These are phyloP conservation scores for Erynnis tages DNA, from an alignment of 2,888 invertebrate species.

Conservation along the genomic window DNA sequence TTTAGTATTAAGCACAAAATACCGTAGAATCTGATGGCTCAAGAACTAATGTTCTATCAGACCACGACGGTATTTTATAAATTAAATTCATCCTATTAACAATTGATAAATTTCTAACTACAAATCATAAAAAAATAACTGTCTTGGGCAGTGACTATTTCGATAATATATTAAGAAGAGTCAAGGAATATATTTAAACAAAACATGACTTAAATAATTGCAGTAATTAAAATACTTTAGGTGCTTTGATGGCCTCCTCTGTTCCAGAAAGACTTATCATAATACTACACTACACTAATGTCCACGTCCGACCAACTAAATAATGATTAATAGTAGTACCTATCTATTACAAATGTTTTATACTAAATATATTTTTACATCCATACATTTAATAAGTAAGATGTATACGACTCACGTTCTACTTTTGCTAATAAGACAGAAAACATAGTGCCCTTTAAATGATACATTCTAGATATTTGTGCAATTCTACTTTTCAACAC, in stretches of 20 bases:
- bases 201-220: constrained; percentile 5
- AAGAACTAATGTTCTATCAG: constrained; percentile 75
- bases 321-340: constrained; percentile 24
- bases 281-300: constrained; percentile 39
- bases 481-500: constrained; percentile 8
- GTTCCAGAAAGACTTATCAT: constrained; percentile 55
- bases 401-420: constrained; percentile 7
- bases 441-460: constrained; percentile 18
- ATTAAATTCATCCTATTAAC: constrained; percentile 7
- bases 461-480: constrained; percentile 6
- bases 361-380: constrained; percentile 4
- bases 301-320: constrained; percentile 53
- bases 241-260: constrained; percentile 68
- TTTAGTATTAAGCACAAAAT: constrained; percentile 39
- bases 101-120: constrained; percentile 30
- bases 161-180: no score
- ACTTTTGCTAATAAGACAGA: constrained; percentile 16
- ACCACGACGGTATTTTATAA: constrained; percentile 60
- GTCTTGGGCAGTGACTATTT: no score
- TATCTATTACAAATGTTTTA: constrained; percentile 3
- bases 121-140: no score
- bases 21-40: constrained; percentile 74
- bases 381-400: constrained; percentile 12
- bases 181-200: no score
- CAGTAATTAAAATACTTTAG: constrained; percentile 6